Conservation (phyloP, 2,797 vertebrate genomes). For the Danio tinwini region DNA sequence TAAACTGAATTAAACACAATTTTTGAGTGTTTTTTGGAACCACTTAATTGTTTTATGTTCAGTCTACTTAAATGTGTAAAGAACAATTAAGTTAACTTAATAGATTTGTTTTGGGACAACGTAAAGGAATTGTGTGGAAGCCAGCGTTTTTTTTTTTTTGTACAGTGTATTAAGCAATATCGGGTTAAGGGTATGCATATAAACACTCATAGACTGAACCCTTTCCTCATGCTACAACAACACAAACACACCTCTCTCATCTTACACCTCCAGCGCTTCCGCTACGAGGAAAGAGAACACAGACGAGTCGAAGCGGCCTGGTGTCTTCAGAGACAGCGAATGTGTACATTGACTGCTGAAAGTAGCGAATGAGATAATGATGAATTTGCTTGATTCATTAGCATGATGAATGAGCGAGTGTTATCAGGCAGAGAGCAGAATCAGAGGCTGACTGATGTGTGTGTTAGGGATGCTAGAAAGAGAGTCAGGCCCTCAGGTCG, state of each 20-base stretch:
- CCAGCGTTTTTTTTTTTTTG: no score
- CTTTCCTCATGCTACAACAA: conserved; percentile 30
- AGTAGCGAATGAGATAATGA: conserved; percentile 59
- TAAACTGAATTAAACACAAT: no score
- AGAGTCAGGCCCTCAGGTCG: conserved; percentile 74
- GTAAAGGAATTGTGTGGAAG: no score
- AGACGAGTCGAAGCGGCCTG: conserved; percentile 30
- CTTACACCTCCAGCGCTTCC: conserved; percentile 43
- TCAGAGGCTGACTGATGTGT: conserved; percentile 58
- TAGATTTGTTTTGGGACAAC: no score
- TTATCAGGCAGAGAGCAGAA: conserved; percentile 62
- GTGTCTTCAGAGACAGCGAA: conserved; percentile 44
- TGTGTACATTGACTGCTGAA: conserved; percentile 52
- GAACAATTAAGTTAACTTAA: no score
- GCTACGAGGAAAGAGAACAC: conserved; percentile 18
- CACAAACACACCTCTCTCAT: conserved; percentile 47
- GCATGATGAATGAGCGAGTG: conserved; percentile 62
- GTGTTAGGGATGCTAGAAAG: conserved; percentile 69
- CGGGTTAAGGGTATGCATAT: no score
- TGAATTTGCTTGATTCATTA: conserved; percentile 62
- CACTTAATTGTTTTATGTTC: no score
- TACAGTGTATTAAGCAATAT: no score
- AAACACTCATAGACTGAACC: conserved; percentile 42
- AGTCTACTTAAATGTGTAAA: no score
- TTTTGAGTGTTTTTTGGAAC: no score